Evolutionary conservation across 2,113 vertebrate genomes (phyloP), one percentile per base, ranked within the genome.

Genomic region (Protomyctophum bolini): DNA sequence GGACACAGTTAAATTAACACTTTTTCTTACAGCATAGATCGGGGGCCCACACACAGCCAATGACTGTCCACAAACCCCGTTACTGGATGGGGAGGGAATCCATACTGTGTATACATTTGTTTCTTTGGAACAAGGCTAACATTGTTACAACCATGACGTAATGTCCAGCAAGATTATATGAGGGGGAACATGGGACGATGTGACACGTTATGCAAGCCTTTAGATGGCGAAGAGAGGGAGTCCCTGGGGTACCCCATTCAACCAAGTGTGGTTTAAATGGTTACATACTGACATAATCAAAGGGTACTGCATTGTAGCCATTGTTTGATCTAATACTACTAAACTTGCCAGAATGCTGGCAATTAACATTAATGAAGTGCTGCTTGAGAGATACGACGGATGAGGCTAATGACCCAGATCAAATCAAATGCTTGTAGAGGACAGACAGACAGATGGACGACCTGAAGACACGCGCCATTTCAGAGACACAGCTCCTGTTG

Each of bases 351-450:
- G 50, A 63, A 72, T 48, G 41, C 15, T 48, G 33, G 15, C 60
- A 56, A 63, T 72, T 72, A 71, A 57, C 45, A 12, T 5, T 41
- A 72, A 70, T 46, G 58, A 70, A 71, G 61, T 48, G 52, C 6
- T 46, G 49, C 58, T 7, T 10, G 33, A 63, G 51, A 47, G 59
- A 70, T 70, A 41, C n/a, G 14, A 63, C 56, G 60, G 69, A 6
- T 47, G 63, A 48, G 11, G 45, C 7, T 63, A 63, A 72, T 47
- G 41, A 63, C 29, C n/a, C 41, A 49, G 51, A 56, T 56, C 33
- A 47, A 29, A 61, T 46, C 51, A 71, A 56, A 63, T 55, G n/a
- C 11, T 29, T 60, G 14, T n/a, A 11, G 10, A 58, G 46, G 66
- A 58, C 28, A 49, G 21, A 50, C 28, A 15, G 28, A 4, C 33